Evolutionary conservation across 2,888 invertebrate species (phyloP), one percentile per base, ranked within the genome.

Genomic region (Thereva nobilitata): DNA sequence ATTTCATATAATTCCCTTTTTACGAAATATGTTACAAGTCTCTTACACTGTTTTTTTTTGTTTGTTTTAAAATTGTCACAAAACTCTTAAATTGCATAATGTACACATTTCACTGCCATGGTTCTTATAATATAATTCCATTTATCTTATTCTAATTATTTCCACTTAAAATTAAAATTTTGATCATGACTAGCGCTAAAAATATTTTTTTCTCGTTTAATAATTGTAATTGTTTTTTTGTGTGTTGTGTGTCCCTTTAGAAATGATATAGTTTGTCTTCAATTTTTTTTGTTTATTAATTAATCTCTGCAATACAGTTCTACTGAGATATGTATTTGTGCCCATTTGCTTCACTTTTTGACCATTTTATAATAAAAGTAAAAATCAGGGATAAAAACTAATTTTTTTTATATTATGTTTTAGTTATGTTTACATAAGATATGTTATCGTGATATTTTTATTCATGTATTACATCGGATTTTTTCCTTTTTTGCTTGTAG

Each of bases 311-410:
- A 41, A 40, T 57, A 38, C 44, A 54, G 35, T 50, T 64, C 57
- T 55, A 63, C 47, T 64, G 64, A 67, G 67, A 67, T 67, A 67
- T 67, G 67, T 67, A 47, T 63, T 67, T 67, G 67, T 67, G 67
- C 67, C 67, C 67, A 38, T 67, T 64, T 64, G 55, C 59, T 49
- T 47, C 40, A 47, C 49, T 10, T 23, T 59, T 47, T 38, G 37
- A 37, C 49, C 38, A 12, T 23, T 12, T 59, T 47, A 41, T 37
- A 38, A 59, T n/a, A 23, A 12, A 59, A 8, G 12, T 47, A n/a
- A 47, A 47, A 59, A 38, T 12, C 35, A 35, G 37, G 34, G 12
- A 40, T 12, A 59, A 35, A 59, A 47, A 47, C 6, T 59, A 37
- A 9, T 56, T 56, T 41, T 23, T 42, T n/a, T 23, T 56, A 8